These are phyloP conservation scores for Isoperla grammatica DNA, from an alignment of 2,888 invertebrate species.

Conservation along the genomic window DNA sequence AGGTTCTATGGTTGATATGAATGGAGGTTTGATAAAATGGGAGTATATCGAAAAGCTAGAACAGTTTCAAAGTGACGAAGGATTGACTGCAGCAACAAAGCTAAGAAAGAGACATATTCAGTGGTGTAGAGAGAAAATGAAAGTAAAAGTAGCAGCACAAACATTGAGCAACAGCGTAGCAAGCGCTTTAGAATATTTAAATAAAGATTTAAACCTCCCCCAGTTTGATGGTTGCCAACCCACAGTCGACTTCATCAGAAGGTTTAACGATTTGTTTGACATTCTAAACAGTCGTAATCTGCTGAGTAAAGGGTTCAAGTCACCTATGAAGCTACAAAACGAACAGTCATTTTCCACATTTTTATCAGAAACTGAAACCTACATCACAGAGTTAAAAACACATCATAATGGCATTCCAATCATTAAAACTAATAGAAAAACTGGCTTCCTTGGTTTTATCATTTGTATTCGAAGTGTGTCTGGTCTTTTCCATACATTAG, in stretches of 20 bases:
- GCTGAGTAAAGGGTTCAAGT: not conserved
- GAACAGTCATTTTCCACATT: not conserved
- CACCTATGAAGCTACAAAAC: not conserved
- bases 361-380: not conserved
- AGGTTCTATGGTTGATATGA: slow-evolving; percentile 7
- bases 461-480: not conserved
- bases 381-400: not conserved
- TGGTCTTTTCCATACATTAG: not conserved
- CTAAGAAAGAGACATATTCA: slow-evolving; percentile 24
- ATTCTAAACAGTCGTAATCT: slow-evolving; percentile 21
- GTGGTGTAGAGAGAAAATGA: slow-evolving; percentile 1
- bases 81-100: slow-evolving; percentile 28
- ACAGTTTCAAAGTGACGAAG: slow-evolving; percentile 26
- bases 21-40: slow-evolving; percentile 26
- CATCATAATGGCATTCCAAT: not conserved
- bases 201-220: slow-evolving; percentile 16
- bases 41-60: slow-evolving; percentile 24
- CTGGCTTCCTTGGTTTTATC: not conserved
- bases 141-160: slow-evolving; percentile 14
- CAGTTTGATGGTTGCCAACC: slow-evolving; percentile 18
- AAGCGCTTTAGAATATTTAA: slow-evolving; percentile 16
- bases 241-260: slow-evolving; percentile 23
- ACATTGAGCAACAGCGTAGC: slow-evolving; percentile 24
- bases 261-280: slow-evolving; percentile 24
- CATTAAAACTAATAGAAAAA: not conserved